Conservation (phyloP, 2,113 vertebrate genomes). For the Okapia johnstoni region DNA sequence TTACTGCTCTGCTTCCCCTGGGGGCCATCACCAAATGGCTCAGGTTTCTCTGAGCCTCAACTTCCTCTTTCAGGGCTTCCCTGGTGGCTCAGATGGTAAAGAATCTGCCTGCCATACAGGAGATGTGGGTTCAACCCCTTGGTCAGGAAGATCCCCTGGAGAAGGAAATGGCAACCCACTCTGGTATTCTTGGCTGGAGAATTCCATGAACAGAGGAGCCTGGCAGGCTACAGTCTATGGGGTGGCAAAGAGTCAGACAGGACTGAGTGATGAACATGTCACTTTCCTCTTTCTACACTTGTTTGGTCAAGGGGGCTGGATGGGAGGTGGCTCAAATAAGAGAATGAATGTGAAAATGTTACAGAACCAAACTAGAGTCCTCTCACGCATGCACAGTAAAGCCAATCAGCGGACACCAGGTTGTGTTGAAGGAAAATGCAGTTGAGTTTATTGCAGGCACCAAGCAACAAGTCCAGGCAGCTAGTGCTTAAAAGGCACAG, state of each 20-base stretch:
- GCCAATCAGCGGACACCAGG: neutral
- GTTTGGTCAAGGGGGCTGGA: neutral
- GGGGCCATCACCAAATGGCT: neutral
- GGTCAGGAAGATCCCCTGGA: neutral
- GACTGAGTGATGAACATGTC: fast-evolving
- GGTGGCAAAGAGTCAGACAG: neutral
- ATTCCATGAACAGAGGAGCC: neutral
- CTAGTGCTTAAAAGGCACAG: neutral
- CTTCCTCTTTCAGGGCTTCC: neutral
- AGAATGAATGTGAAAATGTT: neutral
- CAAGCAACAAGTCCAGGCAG: neutral
- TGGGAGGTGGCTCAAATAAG: neutral
- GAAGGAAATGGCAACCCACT: neutral
- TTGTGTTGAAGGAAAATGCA: neutral
- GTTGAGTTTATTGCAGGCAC: neutral
- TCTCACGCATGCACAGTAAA: neutral
- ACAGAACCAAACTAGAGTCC: neutral
- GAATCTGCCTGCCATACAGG: neutral
- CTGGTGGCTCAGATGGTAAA: neutral
- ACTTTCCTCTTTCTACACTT: neutral
- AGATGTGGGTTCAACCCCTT: neutral
- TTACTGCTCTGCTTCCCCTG: neutral
- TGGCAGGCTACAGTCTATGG: neutral
- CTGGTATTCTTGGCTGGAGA: neutral
- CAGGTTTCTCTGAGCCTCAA: neutral